phyloP scores from a whole-genome alignment of 2,797 vertebrate species.

The Nannoperca australis region DNA sequence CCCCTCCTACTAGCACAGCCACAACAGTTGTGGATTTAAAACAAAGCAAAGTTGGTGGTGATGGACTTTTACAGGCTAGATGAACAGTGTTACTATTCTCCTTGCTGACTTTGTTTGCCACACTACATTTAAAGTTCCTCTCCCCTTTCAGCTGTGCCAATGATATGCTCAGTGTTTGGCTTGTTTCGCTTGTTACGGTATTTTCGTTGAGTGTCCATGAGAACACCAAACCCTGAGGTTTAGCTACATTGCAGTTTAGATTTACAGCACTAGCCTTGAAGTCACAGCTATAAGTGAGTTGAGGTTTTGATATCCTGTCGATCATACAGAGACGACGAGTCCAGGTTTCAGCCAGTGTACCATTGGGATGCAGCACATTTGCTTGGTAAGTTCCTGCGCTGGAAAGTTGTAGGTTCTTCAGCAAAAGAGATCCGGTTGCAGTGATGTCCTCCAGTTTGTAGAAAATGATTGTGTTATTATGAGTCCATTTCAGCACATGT shows the following conservation, averaged over 20 bases:
- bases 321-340: conserved; percentile 53
- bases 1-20: conserved; percentile 45
- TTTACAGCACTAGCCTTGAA: conserved; percentile 36
- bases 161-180: conserved; percentile 55
- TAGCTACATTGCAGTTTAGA: conserved; percentile 54
- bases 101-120: conserved; percentile 61
- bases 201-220: conserved; percentile 64
- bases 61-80: conserved; percentile 43
- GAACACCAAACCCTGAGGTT: conserved; percentile 57
- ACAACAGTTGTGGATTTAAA: conserved; percentile 31
- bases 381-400: conserved; percentile 66
- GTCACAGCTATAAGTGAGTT: conserved; percentile 64
- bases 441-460: conserved; percentile 53
- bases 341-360: conserved; percentile 8
- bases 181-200: conserved; percentile 47
- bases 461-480: conserved; percentile 56
- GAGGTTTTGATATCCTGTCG: conserved; percentile 67
- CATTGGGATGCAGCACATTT: background rate
- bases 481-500: conserved; percentile 69
- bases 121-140: conserved; percentile 57
- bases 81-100: conserved; percentile 55
- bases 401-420: conserved; percentile 56
- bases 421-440: conserved; percentile 55
- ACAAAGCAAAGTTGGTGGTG: conserved; percentile 23
- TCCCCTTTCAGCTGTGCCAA: conserved; percentile 42